phyloP scores from a whole-genome alignment of 2,113 vertebrate species.

The Heptranchias perlo region DNA sequence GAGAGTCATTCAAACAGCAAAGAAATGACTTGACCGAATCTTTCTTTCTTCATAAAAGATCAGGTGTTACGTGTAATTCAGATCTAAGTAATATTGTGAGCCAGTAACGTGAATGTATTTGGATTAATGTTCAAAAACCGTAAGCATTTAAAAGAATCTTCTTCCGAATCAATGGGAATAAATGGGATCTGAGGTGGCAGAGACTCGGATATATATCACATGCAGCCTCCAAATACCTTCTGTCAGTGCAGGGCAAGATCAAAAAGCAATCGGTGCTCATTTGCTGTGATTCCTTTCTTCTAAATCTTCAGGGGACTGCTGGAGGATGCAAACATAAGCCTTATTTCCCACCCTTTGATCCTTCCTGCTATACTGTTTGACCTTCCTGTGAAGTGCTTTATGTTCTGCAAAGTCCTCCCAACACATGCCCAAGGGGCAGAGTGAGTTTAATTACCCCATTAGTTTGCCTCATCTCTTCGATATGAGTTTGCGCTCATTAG shows the following conservation, averaged over 20 bases:
- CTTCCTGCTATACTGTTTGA: not conserved
- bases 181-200: not conserved
- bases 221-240: not conserved
- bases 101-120: not conserved
- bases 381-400: not conserved
- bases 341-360: conserved; percentile 27
- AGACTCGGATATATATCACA: no score
- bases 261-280: not conserved
- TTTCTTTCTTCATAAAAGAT: not conserved
- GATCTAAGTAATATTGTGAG: not conserved
- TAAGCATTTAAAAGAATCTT: not conserved
- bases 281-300: not conserved
- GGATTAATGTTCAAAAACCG: not conserved
- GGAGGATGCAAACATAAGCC: not conserved
- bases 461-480: not conserved
- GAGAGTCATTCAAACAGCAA: no score
- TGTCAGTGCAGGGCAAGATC: not conserved
- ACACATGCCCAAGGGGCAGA: not conserved
- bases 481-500: not conserved
- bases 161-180: not conserved
- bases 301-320: not conserved
- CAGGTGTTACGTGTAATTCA: not conserved
- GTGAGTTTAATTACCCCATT: not conserved
- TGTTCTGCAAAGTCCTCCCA: not conserved
- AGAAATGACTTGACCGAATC: not conserved